These are phyloP conservation scores for Plagiodera versicolora DNA, from an alignment of 2,888 invertebrate genomes.

Conservation along the genomic window DNA sequence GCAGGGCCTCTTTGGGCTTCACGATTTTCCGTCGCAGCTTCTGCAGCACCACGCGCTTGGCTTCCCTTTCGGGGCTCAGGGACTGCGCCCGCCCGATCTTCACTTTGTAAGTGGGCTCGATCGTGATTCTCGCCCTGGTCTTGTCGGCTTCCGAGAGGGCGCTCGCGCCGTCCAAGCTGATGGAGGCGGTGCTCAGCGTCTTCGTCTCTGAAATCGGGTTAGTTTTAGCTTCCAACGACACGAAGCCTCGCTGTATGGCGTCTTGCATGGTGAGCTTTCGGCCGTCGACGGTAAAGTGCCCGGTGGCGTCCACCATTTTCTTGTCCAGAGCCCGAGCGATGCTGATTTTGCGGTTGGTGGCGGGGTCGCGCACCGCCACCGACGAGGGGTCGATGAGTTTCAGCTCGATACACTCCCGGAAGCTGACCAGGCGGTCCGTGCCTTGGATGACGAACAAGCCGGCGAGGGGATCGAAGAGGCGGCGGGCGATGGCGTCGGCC, in stretches of 20 bases:
- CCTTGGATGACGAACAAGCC: conserved; percentile 86
- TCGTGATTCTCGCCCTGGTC: conserved; percentile 60
- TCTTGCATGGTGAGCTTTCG: conserved; percentile 70
- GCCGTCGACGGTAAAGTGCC: conserved; percentile 67
- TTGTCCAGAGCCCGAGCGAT: conserved; percentile 76
- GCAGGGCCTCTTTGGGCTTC: conserved; percentile 74
- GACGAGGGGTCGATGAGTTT: conserved; percentile 85
- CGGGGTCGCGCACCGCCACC: conserved; percentile 78
- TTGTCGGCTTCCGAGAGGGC: conserved; percentile 61
- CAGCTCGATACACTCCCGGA: conserved; percentile 84
- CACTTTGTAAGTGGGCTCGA: conserved; percentile 69
- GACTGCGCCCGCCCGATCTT: conserved; percentile 65
- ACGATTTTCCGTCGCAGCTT: conserved; percentile 78
- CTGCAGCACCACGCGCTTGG: conserved; percentile 71
- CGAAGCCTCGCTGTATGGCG: conserved; percentile 67
- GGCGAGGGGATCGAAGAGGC: conserved; percentile 77
- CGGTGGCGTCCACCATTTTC: conserved; percentile 75
- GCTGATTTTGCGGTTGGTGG: conserved; percentile 68
- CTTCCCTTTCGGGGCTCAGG: conserved; percentile 63
- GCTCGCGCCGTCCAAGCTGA: conserved; percentile 49
- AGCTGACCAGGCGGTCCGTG: conserved; percentile 80
- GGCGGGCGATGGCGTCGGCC: conserved; percentile 79
- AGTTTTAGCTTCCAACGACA: conserved; percentile 63
- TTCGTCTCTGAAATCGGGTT: conserved; percentile 42
- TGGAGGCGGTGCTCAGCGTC: conserved; percentile 45